Conservation (phyloP, 2,888 invertebrate genomes). For the Psylliodes chrysocephalus region DNA sequence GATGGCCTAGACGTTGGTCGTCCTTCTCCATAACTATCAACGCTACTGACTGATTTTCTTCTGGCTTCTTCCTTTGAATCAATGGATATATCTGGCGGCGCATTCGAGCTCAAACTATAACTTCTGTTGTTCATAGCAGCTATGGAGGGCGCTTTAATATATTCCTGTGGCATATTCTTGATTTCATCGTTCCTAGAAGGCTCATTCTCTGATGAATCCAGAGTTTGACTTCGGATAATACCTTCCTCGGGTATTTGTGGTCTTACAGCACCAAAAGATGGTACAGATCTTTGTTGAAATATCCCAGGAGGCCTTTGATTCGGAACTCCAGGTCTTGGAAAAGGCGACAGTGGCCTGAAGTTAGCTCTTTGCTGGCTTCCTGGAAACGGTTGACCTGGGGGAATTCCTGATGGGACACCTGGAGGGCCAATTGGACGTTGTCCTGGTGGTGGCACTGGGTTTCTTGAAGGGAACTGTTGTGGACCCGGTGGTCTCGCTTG, state of each 20-base stretch:
- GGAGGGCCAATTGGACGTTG: slow-evolving; percentile 50
- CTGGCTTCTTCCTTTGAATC: slow-evolving; percentile 66
- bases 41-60: slow-evolving; percentile 66
- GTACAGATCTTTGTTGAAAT: slow-evolving; percentile 54
- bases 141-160: slow-evolving; percentile 54
- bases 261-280: slow-evolving; percentile 46
- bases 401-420: slow-evolving; percentile 6
- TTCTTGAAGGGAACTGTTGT: slow-evolving; percentile 47
- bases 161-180: slow-evolving; percentile 44
- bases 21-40: slow-evolving; percentile 65
- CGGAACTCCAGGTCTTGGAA: slow-evolving; percentile 64
- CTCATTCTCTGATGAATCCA: slow-evolving; percentile 58
- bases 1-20: slow-evolving; percentile 43
- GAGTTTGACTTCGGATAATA: slow-evolving; percentile 54
- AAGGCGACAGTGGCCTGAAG: slow-evolving; percentile 66
- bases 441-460: slow-evolving; percentile 54
- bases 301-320: slow-evolving; percentile 51
- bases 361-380: slow-evolving; percentile 47
- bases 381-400: slow-evolving; percentile 33
- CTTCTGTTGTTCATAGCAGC: slow-evolving; percentile 68
- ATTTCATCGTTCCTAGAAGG: slow-evolving; percentile 63
- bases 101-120: slow-evolving; percentile 67
- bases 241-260: slow-evolving; percentile 45
- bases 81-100: slow-evolving; percentile 63
- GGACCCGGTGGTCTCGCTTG: slow-evolving; percentile 50